A percentile compares a stretch with the other conserved stretches of the same genome.
These are phyloP conservation scores for Kryptopterus vitreolus DNA, from an alignment of 2,797 vertebrate species.

Conservation along the genomic window DNA sequence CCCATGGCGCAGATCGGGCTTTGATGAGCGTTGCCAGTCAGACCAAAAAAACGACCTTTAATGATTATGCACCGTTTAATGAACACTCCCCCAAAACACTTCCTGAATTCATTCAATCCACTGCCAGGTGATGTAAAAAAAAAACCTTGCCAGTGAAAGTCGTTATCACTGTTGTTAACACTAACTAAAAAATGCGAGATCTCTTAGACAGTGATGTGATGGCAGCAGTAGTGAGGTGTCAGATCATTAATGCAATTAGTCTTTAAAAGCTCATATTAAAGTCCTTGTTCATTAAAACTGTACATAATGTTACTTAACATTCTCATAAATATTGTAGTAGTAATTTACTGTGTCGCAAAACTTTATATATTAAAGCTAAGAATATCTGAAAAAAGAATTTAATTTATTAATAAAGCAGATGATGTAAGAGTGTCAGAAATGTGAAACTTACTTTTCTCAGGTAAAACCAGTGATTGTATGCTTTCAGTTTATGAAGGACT, in stretches of 20 bases:
- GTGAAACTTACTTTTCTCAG: neutral
- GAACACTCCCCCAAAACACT: constrained; percentile 13
- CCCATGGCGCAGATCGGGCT: constrained; percentile 35
- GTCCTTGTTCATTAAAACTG: neutral
- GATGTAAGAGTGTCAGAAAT: neutral
- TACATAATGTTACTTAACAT: neutral
- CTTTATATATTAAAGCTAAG: neutral
- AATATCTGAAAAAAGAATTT: neutral
- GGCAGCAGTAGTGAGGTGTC: constrained; percentile 1
- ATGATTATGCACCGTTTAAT: constrained; percentile 39
- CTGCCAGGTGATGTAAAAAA: constrained; percentile 6
- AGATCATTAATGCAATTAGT: constrained; percentile 2
- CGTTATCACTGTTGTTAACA: constrained; percentile 9
- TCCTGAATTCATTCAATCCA: constrained; percentile 12
- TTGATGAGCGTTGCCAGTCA: constrained; percentile 47
- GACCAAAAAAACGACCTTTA: constrained; percentile 46
- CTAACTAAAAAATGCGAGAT: neutral
- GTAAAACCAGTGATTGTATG: neutral
- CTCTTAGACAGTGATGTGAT: neutral
- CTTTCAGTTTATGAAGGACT: neutral
- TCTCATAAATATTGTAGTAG: too few relatives aligned
- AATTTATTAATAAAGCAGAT: neutral
- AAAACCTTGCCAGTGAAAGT: neutral
- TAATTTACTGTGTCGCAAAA: neutral
- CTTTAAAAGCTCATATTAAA: neutral